Evolutionary conservation across 2,113 vertebrate species (phyloP), one percentile per base, ranked within the genome.

Genomic region (Oceanites oceanicus): DNA sequence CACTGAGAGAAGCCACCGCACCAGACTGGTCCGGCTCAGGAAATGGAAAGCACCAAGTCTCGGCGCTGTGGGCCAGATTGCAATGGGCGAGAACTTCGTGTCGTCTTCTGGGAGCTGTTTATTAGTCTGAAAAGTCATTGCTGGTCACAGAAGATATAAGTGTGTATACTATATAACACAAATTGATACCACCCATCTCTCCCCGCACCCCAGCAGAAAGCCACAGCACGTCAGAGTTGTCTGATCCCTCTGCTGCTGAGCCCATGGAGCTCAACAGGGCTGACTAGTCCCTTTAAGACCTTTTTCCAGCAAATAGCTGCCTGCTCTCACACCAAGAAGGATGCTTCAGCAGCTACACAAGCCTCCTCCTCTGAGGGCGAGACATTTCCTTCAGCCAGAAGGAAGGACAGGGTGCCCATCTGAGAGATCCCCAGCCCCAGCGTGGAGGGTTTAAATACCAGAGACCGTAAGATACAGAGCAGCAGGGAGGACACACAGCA

Each of bases 71-170:
- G 50, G 86, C 14, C 79, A 76, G 27, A 20, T 25, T 82, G 58
- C 50, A n/a, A 25, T 2, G 42, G 47, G 13, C 1, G 1, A 84
- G 72, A 56, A 30, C 45, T 53, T n/a, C 0, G 3, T 6, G n/a
- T 50, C 70, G 75, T 67, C 56, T 74, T 59, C 61, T 50, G 11
- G 11, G 27, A 92, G 71, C 27, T 83, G 44, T 10, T 89, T 70
- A 21, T 47, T 25, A 65, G 32, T 7, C 59, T 82, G 85, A 42
- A 56, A 63, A 87, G 83, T 29, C 79, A 80, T 4, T 36, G 70
- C 0, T 42, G 50, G 76, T 66, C 34, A 36, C 38, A 38, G 81
- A 25, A 88, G 23, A 36, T 19, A 26, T 26, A 56, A 17, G 5
- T 34, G 27, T 49, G 15, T 11, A 22, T 6, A 38, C 20, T 17